These are phyloP conservation scores for Gallinago stenura DNA, from an alignment of 2,797 vertebrate species.

Conservation along the genomic window DNA sequence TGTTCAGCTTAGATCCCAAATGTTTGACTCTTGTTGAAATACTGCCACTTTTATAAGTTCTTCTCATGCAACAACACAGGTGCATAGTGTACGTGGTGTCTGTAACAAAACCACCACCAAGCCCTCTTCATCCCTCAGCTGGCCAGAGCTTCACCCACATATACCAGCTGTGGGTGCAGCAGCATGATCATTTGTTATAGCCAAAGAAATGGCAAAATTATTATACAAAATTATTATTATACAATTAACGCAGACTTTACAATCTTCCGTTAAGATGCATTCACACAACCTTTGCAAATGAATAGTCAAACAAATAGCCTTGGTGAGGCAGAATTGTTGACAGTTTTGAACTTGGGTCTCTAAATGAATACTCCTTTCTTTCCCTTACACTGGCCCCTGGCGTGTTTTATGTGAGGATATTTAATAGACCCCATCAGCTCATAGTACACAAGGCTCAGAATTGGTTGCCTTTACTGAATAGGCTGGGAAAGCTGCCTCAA, in stretches of 20 bases:
- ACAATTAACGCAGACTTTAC: background rate
- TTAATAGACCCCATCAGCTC: constrained; percentile 67
- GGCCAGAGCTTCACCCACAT: background rate
- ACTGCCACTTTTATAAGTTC: background rate
- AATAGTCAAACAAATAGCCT: background rate
- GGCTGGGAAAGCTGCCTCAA: constrained; percentile 51
- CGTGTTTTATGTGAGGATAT: constrained; percentile 35
- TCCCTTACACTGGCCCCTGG: constrained; percentile 32
- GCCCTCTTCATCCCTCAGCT: background rate
- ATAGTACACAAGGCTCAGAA: constrained; percentile 13
- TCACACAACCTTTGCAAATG: background rate
- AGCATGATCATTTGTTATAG: background rate
- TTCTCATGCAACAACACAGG: background rate
- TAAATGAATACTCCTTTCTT: constrained; percentile 15
- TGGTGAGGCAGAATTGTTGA: background rate
- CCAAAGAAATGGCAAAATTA: background rate
- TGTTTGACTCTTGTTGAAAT: background rate
- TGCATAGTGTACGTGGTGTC: background rate
- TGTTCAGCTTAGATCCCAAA: background rate
- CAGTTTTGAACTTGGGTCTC: background rate
- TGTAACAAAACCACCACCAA: background rate
- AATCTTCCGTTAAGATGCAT: background rate
- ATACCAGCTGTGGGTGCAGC: background rate
- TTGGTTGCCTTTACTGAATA: background rate
- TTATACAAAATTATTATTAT: background rate